These are phyloP conservation scores for Bombus waltoni DNA, from an alignment of 1,140 invertebrate species.

Conservation along the genomic window DNA sequence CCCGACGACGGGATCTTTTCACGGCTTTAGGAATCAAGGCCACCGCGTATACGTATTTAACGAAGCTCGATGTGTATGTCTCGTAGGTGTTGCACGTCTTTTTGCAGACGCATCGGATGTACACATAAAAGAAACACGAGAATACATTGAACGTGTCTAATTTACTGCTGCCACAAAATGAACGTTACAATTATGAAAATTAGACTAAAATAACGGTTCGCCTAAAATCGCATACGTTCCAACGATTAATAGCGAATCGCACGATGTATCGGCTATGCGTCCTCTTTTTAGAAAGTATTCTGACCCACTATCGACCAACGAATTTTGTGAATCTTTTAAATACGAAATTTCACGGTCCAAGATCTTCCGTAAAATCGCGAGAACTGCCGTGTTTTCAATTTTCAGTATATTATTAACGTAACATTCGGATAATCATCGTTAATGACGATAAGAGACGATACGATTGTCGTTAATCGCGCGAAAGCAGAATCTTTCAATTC, in stretches of 20 bases:
- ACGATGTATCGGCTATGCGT: neutral
- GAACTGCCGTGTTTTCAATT: neutral
- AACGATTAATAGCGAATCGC: neutral
- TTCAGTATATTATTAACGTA: neutral
- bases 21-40: conserved; percentile 71
- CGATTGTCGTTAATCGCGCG: neutral
- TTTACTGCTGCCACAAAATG: neutral
- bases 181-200: neutral
- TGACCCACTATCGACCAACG: conserved; percentile 9
- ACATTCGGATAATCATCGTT: neutral
- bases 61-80: neutral
- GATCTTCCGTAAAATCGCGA: too few relatives aligned
- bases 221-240: neutral
- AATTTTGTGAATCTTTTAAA: conserved; percentile 17
- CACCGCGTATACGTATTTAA: conserved; percentile 51
- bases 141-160: neutral
- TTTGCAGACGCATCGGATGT: conserved; percentile 5
- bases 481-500: neutral
- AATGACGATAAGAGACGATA: too few relatives aligned
- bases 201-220: neutral
- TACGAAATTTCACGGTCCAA: neutral
- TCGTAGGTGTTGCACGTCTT: neutral
- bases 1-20: conserved; percentile 67
- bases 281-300: conserved; percentile 31
- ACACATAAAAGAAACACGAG: neutral